Evolutionary conservation across 2,113 vertebrate genomes (phyloP), one percentile per base, ranked within the genome.

Genomic region (Hemiprocne comata): DNA sequence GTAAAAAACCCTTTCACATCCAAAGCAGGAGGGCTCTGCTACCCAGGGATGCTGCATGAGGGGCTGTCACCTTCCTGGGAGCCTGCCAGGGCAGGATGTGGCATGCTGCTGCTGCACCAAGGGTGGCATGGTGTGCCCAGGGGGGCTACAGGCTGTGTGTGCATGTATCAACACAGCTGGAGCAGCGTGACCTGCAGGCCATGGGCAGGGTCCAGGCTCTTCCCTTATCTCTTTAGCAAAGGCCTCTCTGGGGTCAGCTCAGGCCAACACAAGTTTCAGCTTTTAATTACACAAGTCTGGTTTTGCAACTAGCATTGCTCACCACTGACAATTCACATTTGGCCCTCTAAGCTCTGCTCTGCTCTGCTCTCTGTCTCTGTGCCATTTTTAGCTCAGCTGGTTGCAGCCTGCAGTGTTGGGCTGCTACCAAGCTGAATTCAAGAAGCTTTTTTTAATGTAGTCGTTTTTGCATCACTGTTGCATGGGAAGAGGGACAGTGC

Each of bases 241-340:
- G 28, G 20, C 20, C 14, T 57, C 36, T n/a, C 33, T 1, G 4
- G 61, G 57, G 28, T 76, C 57, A 66, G 57, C 15, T 28, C 33
- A 75, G 70, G 25, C 29, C 31, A 51, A 34, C 9, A 42, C 12
- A 34, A 60, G 61, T n/a, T 4, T 7, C 44, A 62, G 23, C 65
- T 23, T 42, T 50, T 38, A 15, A 46, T n/a, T 23, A 42, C 29
- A 9, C 0, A 26, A 48, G 58, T 17, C n/a, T 2, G 1, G 12
- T 72, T 75, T 53, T 53, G 48, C 33, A 57, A 1, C 29, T 34
- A 2, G 53, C 5, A 2, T 34, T 16, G 38, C 50, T 83, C 9
- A 14, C 34, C 36, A 17, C 23, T 0, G 0, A 40, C 13, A 17
- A 71, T 65, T 34, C 1, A 1, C 2, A 0, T 31, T 67, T 38